Conservation (phyloP, 1,140 invertebrate genomes). For the Zaprionus camerounensis region DNA sequence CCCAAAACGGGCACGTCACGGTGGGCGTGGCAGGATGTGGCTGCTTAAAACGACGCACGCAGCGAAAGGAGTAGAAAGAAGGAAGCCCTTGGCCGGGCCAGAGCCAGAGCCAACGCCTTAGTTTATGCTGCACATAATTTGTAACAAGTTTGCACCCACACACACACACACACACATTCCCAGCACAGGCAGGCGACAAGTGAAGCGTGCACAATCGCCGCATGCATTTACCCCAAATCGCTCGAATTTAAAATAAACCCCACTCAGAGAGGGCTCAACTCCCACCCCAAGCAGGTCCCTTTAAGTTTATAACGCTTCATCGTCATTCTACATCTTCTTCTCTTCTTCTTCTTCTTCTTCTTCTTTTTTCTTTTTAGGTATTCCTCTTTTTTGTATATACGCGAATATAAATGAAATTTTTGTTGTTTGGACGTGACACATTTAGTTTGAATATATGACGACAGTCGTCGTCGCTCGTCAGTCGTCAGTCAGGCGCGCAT, state of each 20-base stretch:
- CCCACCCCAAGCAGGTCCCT: background rate
- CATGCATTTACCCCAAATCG: slow-evolving; percentile 61
- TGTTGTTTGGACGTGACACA: slow-evolving; percentile 81
- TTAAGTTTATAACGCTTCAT: slow-evolving; percentile 55
- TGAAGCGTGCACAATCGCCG: slow-evolving; percentile 22
- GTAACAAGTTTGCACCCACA: slow-evolving; percentile 70
- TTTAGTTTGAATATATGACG: slow-evolving; percentile 80
- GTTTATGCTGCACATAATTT: slow-evolving; percentile 74
- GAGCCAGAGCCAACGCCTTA: slow-evolving; percentile 10
- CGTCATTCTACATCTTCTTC: slow-evolving; percentile 17
- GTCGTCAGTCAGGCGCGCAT: slow-evolving; percentile 66
- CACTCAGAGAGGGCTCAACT: background rate
- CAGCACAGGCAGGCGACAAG: background rate
- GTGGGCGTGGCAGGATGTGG: slow-evolving; percentile 69
- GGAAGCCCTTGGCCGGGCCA: background rate
- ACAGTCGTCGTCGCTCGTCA: slow-evolving; percentile 33
- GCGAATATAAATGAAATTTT: slow-evolving; percentile 82
- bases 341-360: slow-evolving; percentile 26
- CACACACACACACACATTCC: slow-evolving; percentile 27
- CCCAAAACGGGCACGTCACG: slow-evolving; percentile 2
- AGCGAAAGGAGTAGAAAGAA: slow-evolving; percentile 54
- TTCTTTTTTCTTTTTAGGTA: background rate
- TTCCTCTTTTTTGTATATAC: slow-evolving; percentile 48
- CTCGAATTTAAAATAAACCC: slow-evolving; percentile 74
- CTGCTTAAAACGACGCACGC: slow-evolving; percentile 75